Percentiles rank a stretch among this genome's conserved stretches.
These are phyloP conservation scores for Neoseiulus cucumeris DNA, from an alignment of 1,140 invertebrate genomes.

Conservation along the genomic window DNA sequence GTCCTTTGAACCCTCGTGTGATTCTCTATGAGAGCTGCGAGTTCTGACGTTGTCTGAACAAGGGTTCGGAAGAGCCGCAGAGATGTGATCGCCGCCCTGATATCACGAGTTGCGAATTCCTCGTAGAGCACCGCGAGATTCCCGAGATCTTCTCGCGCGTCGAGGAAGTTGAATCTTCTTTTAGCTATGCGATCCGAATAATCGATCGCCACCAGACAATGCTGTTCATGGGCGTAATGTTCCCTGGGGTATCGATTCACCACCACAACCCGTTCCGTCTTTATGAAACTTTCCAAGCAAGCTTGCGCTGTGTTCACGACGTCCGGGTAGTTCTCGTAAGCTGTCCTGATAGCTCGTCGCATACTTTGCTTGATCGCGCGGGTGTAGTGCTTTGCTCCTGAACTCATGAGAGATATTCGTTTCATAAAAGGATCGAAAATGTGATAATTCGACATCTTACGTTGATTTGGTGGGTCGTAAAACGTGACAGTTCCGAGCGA, in stretches of 20 bases:
- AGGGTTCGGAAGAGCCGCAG: background rate
- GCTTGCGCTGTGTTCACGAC: background rate
- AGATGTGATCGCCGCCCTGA: background rate
- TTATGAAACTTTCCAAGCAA: background rate
- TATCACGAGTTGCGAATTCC: background rate
- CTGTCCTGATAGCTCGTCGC: too few species aligned
- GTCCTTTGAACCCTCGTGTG: background rate
- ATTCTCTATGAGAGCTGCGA: background rate
- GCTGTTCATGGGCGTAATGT: slow-evolving; percentile 1
- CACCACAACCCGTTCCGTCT: background rate
- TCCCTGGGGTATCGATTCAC: background rate
- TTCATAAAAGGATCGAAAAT: too few species aligned
- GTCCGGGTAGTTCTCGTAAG: background rate
- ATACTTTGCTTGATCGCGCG: too few species aligned
- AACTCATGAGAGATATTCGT: too few species aligned
- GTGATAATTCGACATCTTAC: too few species aligned
- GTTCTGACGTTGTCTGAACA: background rate
- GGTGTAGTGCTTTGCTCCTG: too few species aligned
- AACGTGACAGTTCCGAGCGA: too few species aligned
- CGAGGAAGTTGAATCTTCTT: background rate
- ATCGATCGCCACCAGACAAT: slow-evolving; percentile 2
- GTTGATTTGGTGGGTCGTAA: too few species aligned
- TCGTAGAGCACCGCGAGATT: background rate
- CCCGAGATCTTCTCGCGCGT: background rate
- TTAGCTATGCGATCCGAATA: background rate